Base-by-base conservation (phyloP, 2,888 invertebrate species). In the Cephus sareptanus region DNA sequence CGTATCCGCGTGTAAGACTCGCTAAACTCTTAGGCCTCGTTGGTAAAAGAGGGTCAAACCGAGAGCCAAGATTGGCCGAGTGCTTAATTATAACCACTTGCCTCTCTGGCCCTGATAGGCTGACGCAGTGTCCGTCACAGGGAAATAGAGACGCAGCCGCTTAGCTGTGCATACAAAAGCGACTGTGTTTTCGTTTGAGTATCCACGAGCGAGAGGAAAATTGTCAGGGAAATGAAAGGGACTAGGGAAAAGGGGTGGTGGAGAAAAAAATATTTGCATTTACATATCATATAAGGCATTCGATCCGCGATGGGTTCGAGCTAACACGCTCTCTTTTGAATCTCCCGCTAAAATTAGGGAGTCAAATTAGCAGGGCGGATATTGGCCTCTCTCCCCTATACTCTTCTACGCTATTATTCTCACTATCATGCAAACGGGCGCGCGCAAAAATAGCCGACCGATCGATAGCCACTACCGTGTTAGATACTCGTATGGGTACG, bases 371-470 rank as follows among this genome's bases (percentile, higher is more conserved):
- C 35, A 12, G 15, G 74, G 34, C 74, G 74, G 74, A 34, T 30
- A 74, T 34, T 30, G 34, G 34, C 35, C 15, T 33, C 34, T 79
- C 76, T 78, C 73, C 76, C 30, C 75, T 40, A 40, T 73, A 69
- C 77, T 79, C 75, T 75, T 75, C 73, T 33, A 76, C 31, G 76
- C 69, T 69, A 75, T 79, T 79, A 76, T 77, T 79, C 84, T 78
- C 79, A 83, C 82, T 85, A 80, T 84, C 84, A 81, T 80, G 81
- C 81, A 83, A 86, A 84, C 80, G 81, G 79, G 76, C 81, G 81
- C 77, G 73, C 73, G 77, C 80, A 83, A 83, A 83, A 82, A 83
- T 83, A 83, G 83, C 81, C 73, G 75, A 74, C 79, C 80, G 82
- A 83, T 83, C 82, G 83, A 84, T 84, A 80, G 13, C 23, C 35